Evolutionary conservation across 2,888 invertebrate species (phyloP).

Genomic region (Melanargia galathea): DNA sequence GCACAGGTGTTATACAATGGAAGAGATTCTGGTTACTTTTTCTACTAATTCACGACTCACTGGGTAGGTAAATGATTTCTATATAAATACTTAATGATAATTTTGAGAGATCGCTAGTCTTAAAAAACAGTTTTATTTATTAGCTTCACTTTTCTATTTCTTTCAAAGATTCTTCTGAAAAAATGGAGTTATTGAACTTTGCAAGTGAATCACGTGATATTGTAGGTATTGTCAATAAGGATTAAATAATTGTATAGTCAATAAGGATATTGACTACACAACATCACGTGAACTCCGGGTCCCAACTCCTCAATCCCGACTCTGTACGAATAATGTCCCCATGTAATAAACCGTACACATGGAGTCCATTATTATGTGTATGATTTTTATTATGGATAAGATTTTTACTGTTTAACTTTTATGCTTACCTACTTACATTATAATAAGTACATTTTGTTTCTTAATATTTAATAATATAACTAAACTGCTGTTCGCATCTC

Average conservation of each 20-base stretch:
- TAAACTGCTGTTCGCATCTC: slow-evolving; percentile 43
- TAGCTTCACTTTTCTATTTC: background rate
- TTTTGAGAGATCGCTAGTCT: slow-evolving; percentile 5
- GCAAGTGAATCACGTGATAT: no score
- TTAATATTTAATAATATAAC: background rate
- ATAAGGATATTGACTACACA: no score
- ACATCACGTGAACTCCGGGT: no score
- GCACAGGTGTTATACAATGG: slow-evolving; percentile 16
- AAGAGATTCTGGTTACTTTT: slow-evolving; percentile 12
- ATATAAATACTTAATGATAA: slow-evolving; percentile 6
- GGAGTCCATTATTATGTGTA: no score
- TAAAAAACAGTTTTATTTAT: background rate
- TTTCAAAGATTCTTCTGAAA: background rate
- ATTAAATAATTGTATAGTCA: no score
- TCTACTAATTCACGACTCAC: slow-evolving; percentile 12
- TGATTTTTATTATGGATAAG: no score
- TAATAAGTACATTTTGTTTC: background rate
- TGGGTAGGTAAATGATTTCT: slow-evolving; percentile 18
- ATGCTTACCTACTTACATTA: background rate
- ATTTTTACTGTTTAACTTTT: no score
- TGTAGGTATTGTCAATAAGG: no score
- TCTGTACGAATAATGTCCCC: no score
- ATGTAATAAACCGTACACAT: no score
- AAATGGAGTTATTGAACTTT: background rate
- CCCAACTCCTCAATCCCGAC: no score